Conservation (phyloP, 2,888 invertebrate species). For the Capitulum mitella region DNA sequence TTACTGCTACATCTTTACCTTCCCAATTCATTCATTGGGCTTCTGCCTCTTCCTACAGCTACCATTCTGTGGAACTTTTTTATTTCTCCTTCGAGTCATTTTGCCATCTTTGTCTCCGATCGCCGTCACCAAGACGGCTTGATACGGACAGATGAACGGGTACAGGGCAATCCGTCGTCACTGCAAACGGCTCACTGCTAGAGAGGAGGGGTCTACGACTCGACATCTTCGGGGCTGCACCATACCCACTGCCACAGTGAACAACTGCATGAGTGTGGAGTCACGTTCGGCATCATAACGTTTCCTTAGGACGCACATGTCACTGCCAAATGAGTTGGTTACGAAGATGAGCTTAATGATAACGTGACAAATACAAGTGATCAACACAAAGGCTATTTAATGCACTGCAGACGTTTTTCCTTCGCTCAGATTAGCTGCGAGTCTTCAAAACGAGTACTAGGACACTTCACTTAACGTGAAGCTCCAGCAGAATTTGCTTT, state of each 20-base stretch:
- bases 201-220: too few species aligned
- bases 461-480: too few species aligned
- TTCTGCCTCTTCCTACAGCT: too few species aligned
- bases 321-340: not conserved
- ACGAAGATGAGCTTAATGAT: not conserved
- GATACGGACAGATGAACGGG: too few species aligned
- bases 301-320: not conserved
- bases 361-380: not conserved
- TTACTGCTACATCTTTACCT: too few species aligned
- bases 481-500: too few species aligned
- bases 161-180: not conserved
- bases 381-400: not conserved
- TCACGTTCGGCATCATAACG: not conserved
- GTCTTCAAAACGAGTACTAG: too few species aligned
- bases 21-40: too few species aligned
- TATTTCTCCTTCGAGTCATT: not conserved
- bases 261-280: not conserved
- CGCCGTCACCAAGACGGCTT: not conserved
- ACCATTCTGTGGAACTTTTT: too few species aligned
- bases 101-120: not conserved
- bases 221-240: not conserved
- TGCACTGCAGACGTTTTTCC: not conserved
- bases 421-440: too few species aligned
- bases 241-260: not conserved
- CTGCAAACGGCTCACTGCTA: not conserved